A percentile compares a stretch with the other conserved stretches of the same genome.
phyloP scores from a whole-genome alignment of 2,113 vertebrate species.

The Synchiropus splendidus region DNA sequence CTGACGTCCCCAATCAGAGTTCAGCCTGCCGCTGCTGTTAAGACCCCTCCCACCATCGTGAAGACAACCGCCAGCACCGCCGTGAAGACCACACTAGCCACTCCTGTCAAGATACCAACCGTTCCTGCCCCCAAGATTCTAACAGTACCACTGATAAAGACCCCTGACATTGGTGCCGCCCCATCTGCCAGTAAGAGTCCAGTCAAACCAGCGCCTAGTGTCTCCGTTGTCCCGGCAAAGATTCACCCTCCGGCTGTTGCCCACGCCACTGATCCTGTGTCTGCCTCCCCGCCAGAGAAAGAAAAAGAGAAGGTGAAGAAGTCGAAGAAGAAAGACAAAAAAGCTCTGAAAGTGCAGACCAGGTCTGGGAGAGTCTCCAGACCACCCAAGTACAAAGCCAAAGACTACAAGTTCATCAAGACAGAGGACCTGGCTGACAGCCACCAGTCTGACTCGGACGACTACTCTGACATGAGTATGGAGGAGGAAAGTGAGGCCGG shows the following conservation, averaged over 20 bases:
- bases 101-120: too few species aligned
- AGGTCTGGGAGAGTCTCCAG: conserved; percentile 87
- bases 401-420: conserved; percentile 96
- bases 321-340: conserved; percentile 69
- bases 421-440: conserved; percentile 84
- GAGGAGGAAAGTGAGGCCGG: conserved; percentile 71
- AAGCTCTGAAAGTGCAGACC: conserved; percentile 79
- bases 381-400: conserved; percentile 90
- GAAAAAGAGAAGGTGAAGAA: conserved; percentile 60
- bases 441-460: conserved; percentile 89
- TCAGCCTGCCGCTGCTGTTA: not conserved
- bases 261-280: not conserved
- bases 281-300: conserved; percentile 13
- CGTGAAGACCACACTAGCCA: not conserved
- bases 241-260: not conserved
- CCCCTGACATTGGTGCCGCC: not conserved
- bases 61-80: conserved; percentile 4
- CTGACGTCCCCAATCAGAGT: conserved; percentile 9
- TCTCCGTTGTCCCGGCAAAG: not conserved
- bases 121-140: conserved; percentile 5
- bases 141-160: conserved; percentile 16
- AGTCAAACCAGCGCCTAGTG: not conserved
- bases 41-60: not conserved
- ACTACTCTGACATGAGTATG: conserved; percentile 86
- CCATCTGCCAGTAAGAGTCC: conserved; percentile 1